Evolutionary conservation across 2,888 invertebrate genomes (phyloP), one percentile per base, ranked within the genome.

Genomic region (Cylloceria caligata): DNA sequence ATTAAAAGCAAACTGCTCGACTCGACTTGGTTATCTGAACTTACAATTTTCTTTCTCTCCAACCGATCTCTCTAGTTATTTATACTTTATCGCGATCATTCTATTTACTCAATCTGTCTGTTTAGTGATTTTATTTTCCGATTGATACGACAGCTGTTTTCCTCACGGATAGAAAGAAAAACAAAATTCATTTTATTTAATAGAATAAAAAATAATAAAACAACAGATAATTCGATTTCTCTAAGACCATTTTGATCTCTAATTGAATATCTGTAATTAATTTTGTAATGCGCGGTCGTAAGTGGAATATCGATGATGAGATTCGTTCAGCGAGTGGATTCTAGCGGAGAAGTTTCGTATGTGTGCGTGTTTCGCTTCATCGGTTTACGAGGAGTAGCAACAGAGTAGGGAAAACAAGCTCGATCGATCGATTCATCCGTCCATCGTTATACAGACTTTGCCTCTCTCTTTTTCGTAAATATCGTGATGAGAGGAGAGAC

Each of bases 371-470:
- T 45, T 64, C 52, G 49, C 42, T 65, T 65, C 16, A 47, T 65
- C 52, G 16, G 60, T 74, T 52, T 65, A 64, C 45, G 21, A 52
- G 27, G 47, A 21, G 42, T 27, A 19, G 45, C 57, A 42, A 42
- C 57, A 24, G 69, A 64, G 49, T 62, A 68, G 36, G 55, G 65
- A 79, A 69, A 55, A n/a, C 52, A 67, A 81, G 67, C 13, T 67
- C 74, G 78, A 81, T 82, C 74, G 82, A 82, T 82, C 82, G 82
- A 78, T 74, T 62, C 78, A 65, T 72, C 73, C 77, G 65, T 77
- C 65, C 77, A 74, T 81, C 78, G 78, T 71, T 69, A 49, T 65
- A 78, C 77, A 77, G 68, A 57, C 73, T 74, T 74, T 71, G n/a
- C 68, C 69, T 27, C 39, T 67, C 45, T 57, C 13, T 36, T 11